Evolutionary conservation across 1,140 invertebrate species (phyloP), one percentile per base, ranked within the genome.

Genomic region (Eufriesea mexicana): DNA sequence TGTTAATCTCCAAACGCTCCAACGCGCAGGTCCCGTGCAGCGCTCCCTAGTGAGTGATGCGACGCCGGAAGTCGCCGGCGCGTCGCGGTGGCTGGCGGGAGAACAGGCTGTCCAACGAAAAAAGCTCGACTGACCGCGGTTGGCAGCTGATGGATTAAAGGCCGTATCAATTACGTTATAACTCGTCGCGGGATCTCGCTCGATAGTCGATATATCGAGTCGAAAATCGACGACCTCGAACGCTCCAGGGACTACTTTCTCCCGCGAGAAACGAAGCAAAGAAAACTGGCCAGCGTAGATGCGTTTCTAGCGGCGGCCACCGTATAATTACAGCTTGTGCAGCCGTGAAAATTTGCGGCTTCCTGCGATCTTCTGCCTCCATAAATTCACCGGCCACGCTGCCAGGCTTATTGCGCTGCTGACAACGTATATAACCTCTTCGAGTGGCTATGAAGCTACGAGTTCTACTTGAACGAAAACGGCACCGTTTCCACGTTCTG

Each of bases 341-440:
- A 72, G 85, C 73, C 64, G 83, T 49, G 83, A 86, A 82, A 86
- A 82, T 82, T 86, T 82, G 83, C 79, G 55, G 68, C 79, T 86
- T 86, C 83, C 79, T 85, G 83, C 73, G 83, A 86, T 77, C 57
- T 14, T 62, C 18, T 70, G 55, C 75, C 47, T 62, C 64, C 74
- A 62, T 85, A 86, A 84, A 86, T 86, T 85, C 68, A 62, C 78
- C 35, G 47, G 6, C 54, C 23, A 20, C 8, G 64, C n/a, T 57
- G 28, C 42, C 45, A 45, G 57, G 12, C 23, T 55, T 47, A 62
- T 79, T 61, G 23, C 64, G 42, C 59, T 23, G 64, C 57, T 49
- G 67, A 57, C 67, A 72, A 61, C 74, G 28, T 35, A 35, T 35
- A 35, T 35, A 62, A 47, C 23, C 25, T 42, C 5, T 62, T 55